Conservation (phyloP, 1,140 invertebrate genomes). For the Atta cephalotes region DNA sequence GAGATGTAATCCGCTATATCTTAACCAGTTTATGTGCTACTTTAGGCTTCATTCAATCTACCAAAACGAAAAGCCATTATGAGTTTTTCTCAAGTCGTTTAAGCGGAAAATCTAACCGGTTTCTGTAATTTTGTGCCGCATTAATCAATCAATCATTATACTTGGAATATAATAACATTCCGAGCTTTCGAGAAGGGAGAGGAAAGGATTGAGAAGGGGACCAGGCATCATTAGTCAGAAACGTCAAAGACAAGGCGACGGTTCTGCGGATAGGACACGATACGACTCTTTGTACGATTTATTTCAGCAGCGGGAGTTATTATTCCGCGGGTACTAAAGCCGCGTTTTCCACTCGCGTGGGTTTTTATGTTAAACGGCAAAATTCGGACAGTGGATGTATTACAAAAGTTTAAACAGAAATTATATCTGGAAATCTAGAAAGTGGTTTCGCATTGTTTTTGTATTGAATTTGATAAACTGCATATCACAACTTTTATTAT, state of each 20-base stretch:
- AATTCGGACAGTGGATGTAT: slow-evolving; percentile 24
- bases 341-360: slow-evolving; percentile 32
- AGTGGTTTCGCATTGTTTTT: background rate
- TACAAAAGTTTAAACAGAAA: background rate
- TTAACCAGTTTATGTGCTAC: background rate
- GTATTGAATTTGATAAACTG: background rate
- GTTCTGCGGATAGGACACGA: slow-evolving; percentile 24
- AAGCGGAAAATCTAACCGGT: slow-evolving; percentile 53
- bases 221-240: slow-evolving; percentile 69
- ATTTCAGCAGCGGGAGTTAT: slow-evolving; percentile 55
- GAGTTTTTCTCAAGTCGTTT: slow-evolving; percentile 39
- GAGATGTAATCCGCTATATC: background rate
- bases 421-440: background rate
- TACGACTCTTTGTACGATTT: slow-evolving; percentile 49
- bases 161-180: slow-evolving; percentile 63
- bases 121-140: slow-evolving; percentile 73
- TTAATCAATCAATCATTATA: slow-evolving; percentile 79
- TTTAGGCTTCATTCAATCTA: slow-evolving; percentile 23
- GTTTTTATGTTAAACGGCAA: slow-evolving; percentile 43
- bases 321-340: slow-evolving; percentile 58
- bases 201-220: background rate
- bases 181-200: background rate
- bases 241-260: slow-evolving; percentile 70
- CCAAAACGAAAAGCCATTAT: slow-evolving; percentile 39
- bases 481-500: background rate